Evolutionary conservation across 2,797 vertebrate species (phyloP), one percentile per base, ranked within the genome.

Genomic region (Clamator glandarius): DNA sequence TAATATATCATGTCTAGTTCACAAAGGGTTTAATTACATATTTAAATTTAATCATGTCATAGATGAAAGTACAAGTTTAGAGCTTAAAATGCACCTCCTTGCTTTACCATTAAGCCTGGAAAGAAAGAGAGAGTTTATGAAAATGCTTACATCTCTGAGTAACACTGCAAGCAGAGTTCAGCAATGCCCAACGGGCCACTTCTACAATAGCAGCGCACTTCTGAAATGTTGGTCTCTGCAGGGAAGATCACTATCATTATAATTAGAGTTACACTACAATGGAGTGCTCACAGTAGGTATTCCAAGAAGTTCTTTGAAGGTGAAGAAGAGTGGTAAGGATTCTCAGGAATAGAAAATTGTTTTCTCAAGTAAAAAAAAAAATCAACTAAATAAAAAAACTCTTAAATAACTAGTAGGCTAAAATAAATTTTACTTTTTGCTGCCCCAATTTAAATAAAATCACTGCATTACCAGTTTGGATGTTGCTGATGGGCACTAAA

Each of bases 201-300:
- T 90, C 52, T 79, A 73, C 90, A 94, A 84, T 78, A 95, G 85
- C 68, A 90, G 92, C 76, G 55, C 70, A n/a, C 77, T 84, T 90
- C 83, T 96, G 80, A 90, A 93, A 72, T 90, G 91, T 84, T 90
- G 89, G 83, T 76, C 93, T 96, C 90, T 95, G 80, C 83, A 93
- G 90, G 88, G 93, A 93, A 96, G 96, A 96, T 96, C 74, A 39
- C 76, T 95, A 96, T 96, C 95, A 52, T 91, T 96, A 41, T 94
- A 93, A 96, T 96, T 94, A 91, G 87, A 92, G 59, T 67, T 92
- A 21, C 28, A 33, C 66, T 92, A 90, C 91, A 94, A 84, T 91
- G 83, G 80, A 44, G 94, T 88, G 70, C 73, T 90, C 76, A 73
- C 20, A 88, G 90, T 15, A 94, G 55, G 83, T 93, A 29, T 82